A percentile compares a stretch with the other conserved stretches of the same genome.
These are phyloP conservation scores for Reinhardtius hippoglossoides DNA, from an alignment of 2,113 vertebrate genomes.

Conservation along the genomic window DNA sequence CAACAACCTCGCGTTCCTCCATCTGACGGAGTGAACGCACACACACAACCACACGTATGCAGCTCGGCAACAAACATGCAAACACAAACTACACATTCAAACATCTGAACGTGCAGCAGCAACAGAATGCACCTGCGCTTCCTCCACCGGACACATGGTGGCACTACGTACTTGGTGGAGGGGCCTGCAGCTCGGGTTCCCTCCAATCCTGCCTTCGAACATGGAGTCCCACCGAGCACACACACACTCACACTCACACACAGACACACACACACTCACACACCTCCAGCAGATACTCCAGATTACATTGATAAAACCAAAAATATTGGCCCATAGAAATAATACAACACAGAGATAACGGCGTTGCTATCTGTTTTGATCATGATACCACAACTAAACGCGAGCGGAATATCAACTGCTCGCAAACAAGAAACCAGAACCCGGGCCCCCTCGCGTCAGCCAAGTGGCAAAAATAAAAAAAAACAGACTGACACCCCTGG, in stretches of 20 bases:
- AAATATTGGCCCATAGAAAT: slow-evolving; percentile 83
- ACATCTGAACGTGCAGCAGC: slow-evolving; percentile 4
- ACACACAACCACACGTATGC: slow-evolving; percentile 2
- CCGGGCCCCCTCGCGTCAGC: slow-evolving; percentile 49
- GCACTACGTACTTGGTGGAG: slow-evolving; percentile 79
- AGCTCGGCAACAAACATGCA: slow-evolving; percentile 36
- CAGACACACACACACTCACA: slow-evolving; percentile 35
- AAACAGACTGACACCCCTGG: slow-evolving; percentile 44
- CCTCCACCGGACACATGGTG: slow-evolving; percentile 75
- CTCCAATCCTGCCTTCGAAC: slow-evolving; percentile 57
- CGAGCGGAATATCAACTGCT: slow-evolving; percentile 76
- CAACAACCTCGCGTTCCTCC: slow-evolving; percentile 54
- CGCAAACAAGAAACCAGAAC: slow-evolving; percentile 75
- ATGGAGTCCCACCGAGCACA: slow-evolving; percentile 54
- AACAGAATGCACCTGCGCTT: slow-evolving; percentile 34
- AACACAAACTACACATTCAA: slow-evolving; percentile 31
- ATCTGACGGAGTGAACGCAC: slow-evolving; percentile 7
- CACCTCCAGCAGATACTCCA: slow-evolving; percentile 75
- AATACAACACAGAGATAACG: slow-evolving; percentile 80
- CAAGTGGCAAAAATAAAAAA: slow-evolving; percentile 50
- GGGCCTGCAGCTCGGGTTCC: slow-evolving; percentile 14
- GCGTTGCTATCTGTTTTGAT: slow-evolving; percentile 67
- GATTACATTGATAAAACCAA: slow-evolving; percentile 81
- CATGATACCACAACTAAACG: slow-evolving; percentile 73
- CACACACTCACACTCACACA: slow-evolving; percentile 20